These are phyloP conservation scores for Leptestheria dahalacensis DNA, from an alignment of 1,140 invertebrate species.

Conservation along the genomic window DNA sequence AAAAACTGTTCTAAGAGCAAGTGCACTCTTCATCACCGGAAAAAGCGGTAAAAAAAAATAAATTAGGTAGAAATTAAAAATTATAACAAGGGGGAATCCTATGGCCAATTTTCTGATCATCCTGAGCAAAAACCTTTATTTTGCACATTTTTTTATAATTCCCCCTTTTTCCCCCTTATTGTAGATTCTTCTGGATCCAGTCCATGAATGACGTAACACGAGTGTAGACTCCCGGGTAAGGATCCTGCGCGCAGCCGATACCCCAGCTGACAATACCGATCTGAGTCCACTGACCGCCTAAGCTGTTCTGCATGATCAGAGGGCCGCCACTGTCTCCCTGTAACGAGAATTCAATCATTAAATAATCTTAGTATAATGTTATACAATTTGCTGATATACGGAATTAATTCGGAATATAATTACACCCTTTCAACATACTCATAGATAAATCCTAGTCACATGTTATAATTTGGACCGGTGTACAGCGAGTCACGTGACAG, in stretches of 20 bases:
- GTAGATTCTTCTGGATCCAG: not conserved
- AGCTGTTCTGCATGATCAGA: conserved; percentile 34
- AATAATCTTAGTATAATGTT: not conserved
- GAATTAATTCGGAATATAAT: not conserved
- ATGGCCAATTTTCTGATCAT: too few species aligned
- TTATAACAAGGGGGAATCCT: too few species aligned
- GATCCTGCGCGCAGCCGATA: conserved; percentile 38
- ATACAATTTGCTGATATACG: not conserved
- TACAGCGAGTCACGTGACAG: too few species aligned
- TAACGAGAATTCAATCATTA: conserved; percentile 10
- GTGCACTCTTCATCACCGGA: too few species aligned
- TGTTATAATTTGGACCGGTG: too few species aligned
- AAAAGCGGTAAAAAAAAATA: too few species aligned
- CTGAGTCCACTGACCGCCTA: conserved; percentile 54
- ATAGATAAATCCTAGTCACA: too few species aligned
- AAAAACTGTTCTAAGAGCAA: too few species aligned
- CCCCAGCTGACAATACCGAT: conserved; percentile 87
- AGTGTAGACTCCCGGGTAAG: not conserved
- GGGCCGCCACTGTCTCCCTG: conserved; percentile 87
- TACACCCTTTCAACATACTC: not conserved
- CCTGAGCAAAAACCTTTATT: too few species aligned
- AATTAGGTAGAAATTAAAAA: too few species aligned
- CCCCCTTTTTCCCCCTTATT: too few species aligned
- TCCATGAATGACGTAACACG: not conserved
- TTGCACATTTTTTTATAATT: too few species aligned